Base-by-base conservation (phyloP, 92 coral and sea anemone species). In the Phenganax stokvisi region DNA sequence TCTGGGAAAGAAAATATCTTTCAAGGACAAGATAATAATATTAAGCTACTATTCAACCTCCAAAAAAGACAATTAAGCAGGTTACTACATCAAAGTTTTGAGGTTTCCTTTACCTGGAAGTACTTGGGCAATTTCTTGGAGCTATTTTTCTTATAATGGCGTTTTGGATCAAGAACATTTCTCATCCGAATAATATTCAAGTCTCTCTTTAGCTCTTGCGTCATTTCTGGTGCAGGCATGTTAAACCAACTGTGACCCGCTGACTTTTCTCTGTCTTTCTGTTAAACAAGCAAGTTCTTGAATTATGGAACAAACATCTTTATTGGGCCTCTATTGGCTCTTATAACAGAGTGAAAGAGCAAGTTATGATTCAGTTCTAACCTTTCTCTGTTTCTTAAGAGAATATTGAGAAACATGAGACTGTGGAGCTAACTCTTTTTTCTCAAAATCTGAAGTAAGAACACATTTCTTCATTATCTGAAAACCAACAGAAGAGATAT, bases 221-320 rank as follows among this genome's bases (percentile, higher is more conserved):
- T 94, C 52, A 94, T 57, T 69, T 84, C 88, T 6, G 98, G 92
- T 53, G 97, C 97, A 31, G 98, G 98, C 79, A 94, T 84, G 81
- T 94, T 85, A 79, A 85, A 94, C 98, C 98, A 94, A 71, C 85
- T 88, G 0, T 92, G 92, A 9, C 98, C 98, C 8, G 98, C 94
- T 27, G 92, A 85, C 88, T 87, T 91, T 57, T 90, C 92, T 71
- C 64, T 87, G 52, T 88, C 86, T 79, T 77, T 82, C 98, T 94
- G 31, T 28, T 25, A 30, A 0, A 52, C 55, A 53, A 57, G 12
- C 44, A 16, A 54, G 25, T 6, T 10, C 58, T 8, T 13, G 67
- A 64, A 2, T 3, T 20, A 15, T 68, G 5, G 13, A 10, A 68
- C 3, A 37, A 37, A 5, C 47, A 37, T 5, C 47, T 37, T 37